These are phyloP conservation scores for Maconellicoccus hirsutus DNA, from an alignment of 1,140 invertebrate species.

Conservation along the genomic window DNA sequence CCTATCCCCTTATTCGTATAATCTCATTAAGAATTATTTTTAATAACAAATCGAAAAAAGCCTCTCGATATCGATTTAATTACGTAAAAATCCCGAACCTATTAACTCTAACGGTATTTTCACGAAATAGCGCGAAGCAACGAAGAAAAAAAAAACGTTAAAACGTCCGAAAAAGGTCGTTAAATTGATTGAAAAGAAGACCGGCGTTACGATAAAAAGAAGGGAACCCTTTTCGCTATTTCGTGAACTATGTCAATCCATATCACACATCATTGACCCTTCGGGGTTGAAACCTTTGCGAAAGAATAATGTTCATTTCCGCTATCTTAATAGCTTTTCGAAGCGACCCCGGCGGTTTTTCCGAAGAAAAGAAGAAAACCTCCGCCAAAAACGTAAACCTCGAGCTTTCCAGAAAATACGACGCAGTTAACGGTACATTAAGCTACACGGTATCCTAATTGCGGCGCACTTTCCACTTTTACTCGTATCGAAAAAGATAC, in stretches of 20 bases:
- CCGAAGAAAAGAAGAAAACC: neutral
- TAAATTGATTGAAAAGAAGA: conserved; percentile 14
- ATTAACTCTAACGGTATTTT: neutral
- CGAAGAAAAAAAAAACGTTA: conserved; percentile 12
- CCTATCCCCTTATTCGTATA: neutral
- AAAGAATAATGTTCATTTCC: conserved; percentile 17
- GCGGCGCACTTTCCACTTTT: conserved; percentile 17
- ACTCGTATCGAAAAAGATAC: neutral
- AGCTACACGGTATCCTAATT: conserved; percentile 18
- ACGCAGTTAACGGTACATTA: conserved; percentile 21
- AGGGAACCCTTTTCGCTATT: conserved; percentile 11
- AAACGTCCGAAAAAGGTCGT: conserved; percentile 19
- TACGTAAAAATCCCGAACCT: neutral
- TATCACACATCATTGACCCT: conserved; percentile 22
- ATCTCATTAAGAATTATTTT: neutral
- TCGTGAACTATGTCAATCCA: conserved; percentile 21
- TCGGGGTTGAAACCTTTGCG: conserved; percentile 17
- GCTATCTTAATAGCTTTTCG: conserved; percentile 21
- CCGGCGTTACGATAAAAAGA: neutral
- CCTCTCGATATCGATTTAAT: neutral
- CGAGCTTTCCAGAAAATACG: neutral
- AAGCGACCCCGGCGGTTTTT: neutral
- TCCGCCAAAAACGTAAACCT: neutral
- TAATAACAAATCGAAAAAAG: neutral
- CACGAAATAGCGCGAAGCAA: too few species aligned